Conservation (phyloP, 2,797 vertebrate species). For the Graptemys geographica region DNA sequence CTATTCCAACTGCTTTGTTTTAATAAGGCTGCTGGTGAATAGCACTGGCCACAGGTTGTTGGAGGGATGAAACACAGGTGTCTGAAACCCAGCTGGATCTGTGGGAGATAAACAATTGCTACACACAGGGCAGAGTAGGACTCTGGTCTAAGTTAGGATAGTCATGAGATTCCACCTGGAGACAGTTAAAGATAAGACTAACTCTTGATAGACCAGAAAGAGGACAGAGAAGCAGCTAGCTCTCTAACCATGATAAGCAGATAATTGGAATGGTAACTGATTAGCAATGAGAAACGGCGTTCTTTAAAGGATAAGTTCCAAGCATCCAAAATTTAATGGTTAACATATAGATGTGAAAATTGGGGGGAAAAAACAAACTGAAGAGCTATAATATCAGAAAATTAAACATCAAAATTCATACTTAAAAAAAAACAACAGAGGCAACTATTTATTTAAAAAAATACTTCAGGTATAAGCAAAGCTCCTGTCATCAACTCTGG, state of each 20-base stretch:
- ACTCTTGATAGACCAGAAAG: background rate
- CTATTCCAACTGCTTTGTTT: background rate
- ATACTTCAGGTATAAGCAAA: conserved; percentile 56
- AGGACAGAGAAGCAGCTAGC: background rate
- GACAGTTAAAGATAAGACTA: background rate
- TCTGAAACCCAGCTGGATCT: background rate
- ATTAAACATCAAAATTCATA: conserved; percentile 48
- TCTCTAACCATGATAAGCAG: background rate
- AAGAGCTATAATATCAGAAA: conserved; percentile 20
- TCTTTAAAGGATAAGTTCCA: background rate
- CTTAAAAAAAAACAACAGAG: conserved; percentile 31
- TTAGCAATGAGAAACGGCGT: background rate
- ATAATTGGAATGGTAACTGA: background rate
- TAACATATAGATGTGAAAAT: background rate
- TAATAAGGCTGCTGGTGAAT: background rate
- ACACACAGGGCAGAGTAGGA: background rate
- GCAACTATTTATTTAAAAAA: conserved; percentile 62
- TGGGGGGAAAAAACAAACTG: background rate
- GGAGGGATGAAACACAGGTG: background rate
- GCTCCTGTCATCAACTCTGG: conserved; percentile 55
- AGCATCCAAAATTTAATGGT: background rate
- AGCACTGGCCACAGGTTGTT: accelerated
- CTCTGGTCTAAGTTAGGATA: background rate
- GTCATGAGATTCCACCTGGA: background rate
- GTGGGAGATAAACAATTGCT: background rate